Evolutionary conservation across 2,113 vertebrate species (phyloP), one percentile per base, ranked within the genome.

Genomic region (Monarcha castaneiventris): DNA sequence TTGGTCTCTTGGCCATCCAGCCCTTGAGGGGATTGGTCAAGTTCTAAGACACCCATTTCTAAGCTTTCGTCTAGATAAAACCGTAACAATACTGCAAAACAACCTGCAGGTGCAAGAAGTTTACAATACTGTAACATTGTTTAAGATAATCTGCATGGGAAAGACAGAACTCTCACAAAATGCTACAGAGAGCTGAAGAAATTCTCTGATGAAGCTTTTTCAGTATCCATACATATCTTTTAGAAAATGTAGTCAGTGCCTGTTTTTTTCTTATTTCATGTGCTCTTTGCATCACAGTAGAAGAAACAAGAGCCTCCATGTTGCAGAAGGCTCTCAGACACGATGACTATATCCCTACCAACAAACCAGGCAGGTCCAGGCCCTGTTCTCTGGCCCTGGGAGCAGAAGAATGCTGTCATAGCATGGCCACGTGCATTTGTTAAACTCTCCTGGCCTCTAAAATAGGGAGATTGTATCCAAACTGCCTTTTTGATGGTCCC

Each of bases 401-500:
- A 90, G 56, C 30, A 93, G 33, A 80, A 85, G 22, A 30, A 74
- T 94, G 59, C 33, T 88, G 88, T 89, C 63, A 90, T 92, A 92
- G 84, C 30, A 89, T 48, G 63, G 52, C 56, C 56, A 84, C 9
- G 55, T 67, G 48, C 27, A 55, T 86, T 95, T 95, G 90, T 92
- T 94, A 71, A 94, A 93, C 83, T 94, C 75, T 84, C 18, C 19
- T 93, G 79, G 59, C 51, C 72, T 84, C 63, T 94, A 84, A 93
- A 95, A 92, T 6, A 77, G 43, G 27, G 21, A 92, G 30, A 4
- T n/a, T 0, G 0, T 52, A 92, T 71, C 64, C 91, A 93, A 84
- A 92, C 11, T 0, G 1, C 49, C 19, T 81, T 90, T 93, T 86
- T 7, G 4, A 87, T 39, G 20, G 68, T 77, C 46, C 35, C 46